Conservation (phyloP, 1,140 invertebrate species). For the Amyelois transitella region DNA sequence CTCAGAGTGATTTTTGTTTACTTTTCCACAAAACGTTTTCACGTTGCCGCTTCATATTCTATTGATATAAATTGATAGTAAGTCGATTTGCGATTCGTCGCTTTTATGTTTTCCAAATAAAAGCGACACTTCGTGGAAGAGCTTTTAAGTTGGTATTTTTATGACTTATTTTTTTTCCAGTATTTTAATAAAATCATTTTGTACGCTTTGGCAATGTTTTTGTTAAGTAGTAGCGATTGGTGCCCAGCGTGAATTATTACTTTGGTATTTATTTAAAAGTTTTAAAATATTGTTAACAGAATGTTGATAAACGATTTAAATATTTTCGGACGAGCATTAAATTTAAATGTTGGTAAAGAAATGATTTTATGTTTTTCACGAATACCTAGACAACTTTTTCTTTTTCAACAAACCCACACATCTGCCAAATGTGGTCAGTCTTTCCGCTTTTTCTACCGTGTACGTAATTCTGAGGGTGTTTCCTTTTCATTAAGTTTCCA, state of each 20-base stretch:
- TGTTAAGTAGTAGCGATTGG: too few relatives aligned
- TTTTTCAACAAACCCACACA: background rate
- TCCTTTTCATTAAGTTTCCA: slow-evolving; percentile 59
- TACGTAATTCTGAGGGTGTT: slow-evolving; percentile 34
- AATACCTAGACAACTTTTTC: too few relatives aligned
- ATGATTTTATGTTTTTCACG: too few relatives aligned
- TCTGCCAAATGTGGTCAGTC: background rate
- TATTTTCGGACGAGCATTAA: background rate
- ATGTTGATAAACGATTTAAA: too few relatives aligned
- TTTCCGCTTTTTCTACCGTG: slow-evolving; percentile 16
- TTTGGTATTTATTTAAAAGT: too few relatives aligned
- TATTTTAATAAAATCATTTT: too few relatives aligned
- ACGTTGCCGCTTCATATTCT: slow-evolving; percentile 25
- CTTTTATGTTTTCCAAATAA: slow-evolving; percentile 5
- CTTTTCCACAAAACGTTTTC: slow-evolving; percentile 43
- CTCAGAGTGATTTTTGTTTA: slow-evolving; percentile 48
- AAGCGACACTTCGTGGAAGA: background rate
- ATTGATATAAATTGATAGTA: slow-evolving; percentile 35
- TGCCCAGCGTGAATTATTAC: too few relatives aligned
- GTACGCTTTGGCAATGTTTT: too few relatives aligned
- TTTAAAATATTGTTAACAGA: too few relatives aligned
- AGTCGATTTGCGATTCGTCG: slow-evolving; percentile 16
- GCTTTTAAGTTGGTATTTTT: too few relatives aligned
- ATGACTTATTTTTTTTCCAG: too few relatives aligned
- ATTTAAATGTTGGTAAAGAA: too few relatives aligned